Evolutionary conservation across 2,113 vertebrate genomes (phyloP), one percentile per base, ranked within the genome.

Genomic region (Carassius auratus): DNA sequence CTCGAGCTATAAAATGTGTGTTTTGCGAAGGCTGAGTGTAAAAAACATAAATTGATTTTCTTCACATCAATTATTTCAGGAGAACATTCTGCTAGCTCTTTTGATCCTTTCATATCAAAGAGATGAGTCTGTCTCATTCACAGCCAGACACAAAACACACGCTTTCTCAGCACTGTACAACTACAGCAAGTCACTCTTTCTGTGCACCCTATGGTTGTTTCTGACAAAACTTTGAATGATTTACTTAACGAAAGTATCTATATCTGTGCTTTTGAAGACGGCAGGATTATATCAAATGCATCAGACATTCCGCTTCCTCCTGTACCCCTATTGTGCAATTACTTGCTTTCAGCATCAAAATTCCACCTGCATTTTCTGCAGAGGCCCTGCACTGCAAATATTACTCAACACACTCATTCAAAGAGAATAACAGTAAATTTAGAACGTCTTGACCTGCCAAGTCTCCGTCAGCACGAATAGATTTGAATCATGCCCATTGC

Each of bases 51-150:
- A 91, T 90, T 82, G 85, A 92, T 90, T 86, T 90, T 86, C 85
- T 75, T 75, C 87, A 55, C 88, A 87, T 90, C 84, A 52, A 81
- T 88, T 87, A 88, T 88, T 76, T 87, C 87, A 78, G 81, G 52
- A 30, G 86, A 88, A 86, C 19, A 33, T 76, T 75, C 79, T 81
- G 83, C 77, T 86, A 38, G 0, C 2, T 73, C 66, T 91, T 93
- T 93, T 93, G 92, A 92, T 92, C 90, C 81, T 12, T 45, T 74
- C 86, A 89, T 90, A 92, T 93, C 90, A 92, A 89, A 91, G 82
- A 68, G 17, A 79, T 38, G 84, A 89, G 87, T 88, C 89, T 82
- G 80, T n/a, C 75, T 42, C 52, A 69, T 36, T 73, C 38, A 36
- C 12, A 5, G 26, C 48, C 76, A 61, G 14, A 26, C 50, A 76